phyloP scores from a whole-genome alignment of 1,140 invertebrate genomes.

The Heliconius eleuchia region DNA sequence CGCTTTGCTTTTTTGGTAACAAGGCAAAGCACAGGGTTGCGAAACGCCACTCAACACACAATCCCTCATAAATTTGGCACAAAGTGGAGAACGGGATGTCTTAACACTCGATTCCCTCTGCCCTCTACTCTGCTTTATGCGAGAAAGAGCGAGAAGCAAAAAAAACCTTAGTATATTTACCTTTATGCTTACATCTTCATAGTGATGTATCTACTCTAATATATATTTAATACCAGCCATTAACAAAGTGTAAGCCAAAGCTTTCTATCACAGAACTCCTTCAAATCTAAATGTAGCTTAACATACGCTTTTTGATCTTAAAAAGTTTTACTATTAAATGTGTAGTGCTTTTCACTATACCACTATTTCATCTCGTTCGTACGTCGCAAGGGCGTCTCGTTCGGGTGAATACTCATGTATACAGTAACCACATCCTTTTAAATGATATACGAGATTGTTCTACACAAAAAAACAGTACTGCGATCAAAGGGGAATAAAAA shows the following conservation, averaged over 20 bases:
- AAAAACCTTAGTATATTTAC: not conserved
- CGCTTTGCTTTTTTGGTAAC: too few relatives aligned
- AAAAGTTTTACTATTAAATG: conserved; percentile 10
- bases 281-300: conserved; percentile 4
- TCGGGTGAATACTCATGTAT: not conserved
- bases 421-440: conserved; percentile 3
- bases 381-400: conserved; percentile 1
- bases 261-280: not conserved
- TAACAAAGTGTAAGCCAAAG: not conserved
- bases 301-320: conserved; percentile 1
- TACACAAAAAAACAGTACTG: not conserved
- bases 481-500: not conserved
- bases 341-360: not conserved
- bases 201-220: too few relatives aligned
- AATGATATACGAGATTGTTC: conserved; percentile 10
- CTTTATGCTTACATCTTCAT: too few relatives aligned
- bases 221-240: too few relatives aligned
- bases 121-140: not conserved
- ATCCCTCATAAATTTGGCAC: not conserved
- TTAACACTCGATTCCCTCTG: not conserved
- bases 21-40: not conserved
- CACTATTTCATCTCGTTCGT: not conserved
- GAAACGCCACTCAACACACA: not conserved
- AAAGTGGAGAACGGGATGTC: not conserved
- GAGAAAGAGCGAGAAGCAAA: not conserved